These are phyloP conservation scores for Heliconius ismenius DNA, from an alignment of 2,888 invertebrate genomes.

Conservation along the genomic window DNA sequence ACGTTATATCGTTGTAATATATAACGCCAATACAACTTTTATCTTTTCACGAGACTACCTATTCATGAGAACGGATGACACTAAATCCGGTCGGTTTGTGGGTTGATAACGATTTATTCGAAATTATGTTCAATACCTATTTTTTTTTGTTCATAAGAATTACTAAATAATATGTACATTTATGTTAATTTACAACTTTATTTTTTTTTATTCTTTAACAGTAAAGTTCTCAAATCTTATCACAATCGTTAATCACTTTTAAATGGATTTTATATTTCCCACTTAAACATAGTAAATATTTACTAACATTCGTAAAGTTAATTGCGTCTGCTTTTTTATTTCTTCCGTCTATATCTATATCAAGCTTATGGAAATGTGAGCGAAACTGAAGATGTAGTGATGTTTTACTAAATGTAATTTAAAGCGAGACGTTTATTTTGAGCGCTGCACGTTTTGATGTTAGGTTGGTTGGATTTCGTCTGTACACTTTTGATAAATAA, in stretches of 20 bases:
- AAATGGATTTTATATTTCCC: neutral
- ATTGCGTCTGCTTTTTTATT: neutral
- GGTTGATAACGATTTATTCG: constrained; percentile 26
- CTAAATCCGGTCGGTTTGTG: constrained; percentile 33
- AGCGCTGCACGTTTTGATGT: neutral
- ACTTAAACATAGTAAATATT: neutral
- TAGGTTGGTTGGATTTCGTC: neutral
- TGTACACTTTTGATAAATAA: neutral
- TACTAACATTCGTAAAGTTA: neutral
- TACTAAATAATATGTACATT: neutral
- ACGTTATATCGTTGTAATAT: constrained; percentile 25
- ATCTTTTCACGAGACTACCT: constrained; percentile 28
- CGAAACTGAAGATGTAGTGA: neutral
- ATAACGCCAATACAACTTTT: constrained; percentile 29
- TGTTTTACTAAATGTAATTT: neutral
- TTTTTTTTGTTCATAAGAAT: neutral
- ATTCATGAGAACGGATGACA: constrained; percentile 34
- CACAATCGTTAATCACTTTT: neutral
- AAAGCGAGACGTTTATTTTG: constrained; percentile 5
- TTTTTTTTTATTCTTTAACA: neutral
- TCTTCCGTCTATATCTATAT: neutral
- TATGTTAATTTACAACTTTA: neutral
- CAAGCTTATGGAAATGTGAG: neutral
- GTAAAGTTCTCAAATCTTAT: neutral
- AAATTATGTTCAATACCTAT: constrained; percentile 4